Percentiles rank a stretch among this genome's conserved stretches.
phyloP scores from a whole-genome alignment of 2,888 invertebrate genomes.

The Heteromyza rotundicornis region DNA sequence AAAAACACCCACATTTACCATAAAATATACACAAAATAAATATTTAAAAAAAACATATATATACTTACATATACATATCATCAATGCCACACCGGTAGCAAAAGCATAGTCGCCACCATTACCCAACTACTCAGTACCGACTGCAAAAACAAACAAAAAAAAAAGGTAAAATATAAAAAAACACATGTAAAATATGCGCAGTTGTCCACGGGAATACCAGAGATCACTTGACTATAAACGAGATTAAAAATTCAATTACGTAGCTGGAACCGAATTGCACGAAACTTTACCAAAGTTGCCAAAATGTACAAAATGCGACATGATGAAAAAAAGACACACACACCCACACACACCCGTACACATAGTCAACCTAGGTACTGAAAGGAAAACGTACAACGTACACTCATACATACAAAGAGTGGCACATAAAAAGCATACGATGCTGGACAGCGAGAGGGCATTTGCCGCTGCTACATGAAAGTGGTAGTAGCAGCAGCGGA shows the following conservation, averaged over 20 bases:
- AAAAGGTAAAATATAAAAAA: constrained; percentile 24
- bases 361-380: constrained; percentile 19
- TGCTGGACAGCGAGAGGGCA: neutral
- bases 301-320: constrained; percentile 18
- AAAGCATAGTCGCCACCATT: too few relatives aligned
- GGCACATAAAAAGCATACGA: neutral
- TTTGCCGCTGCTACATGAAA: neutral
- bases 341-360: constrained; percentile 15
- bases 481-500: constrained; percentile 42
- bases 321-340: constrained; percentile 1
- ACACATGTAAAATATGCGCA: constrained; percentile 52
- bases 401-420: neutral
- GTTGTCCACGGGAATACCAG: constrained; percentile 50
- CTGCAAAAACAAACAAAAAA: neutral
- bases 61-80: too few relatives aligned
- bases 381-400: constrained; percentile 18
- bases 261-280: constrained; percentile 52
- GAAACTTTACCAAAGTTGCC: constrained; percentile 27
- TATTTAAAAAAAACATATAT: too few relatives aligned
- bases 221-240: constrained; percentile 62
- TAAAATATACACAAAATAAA: too few relatives aligned
- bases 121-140: too few relatives aligned
- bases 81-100: neutral
- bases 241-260: constrained; percentile 63
- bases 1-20: too few relatives aligned